Evolutionary conservation across 2,888 invertebrate species (phyloP).

Genomic region (Xestobium rufovillosum): DNA sequence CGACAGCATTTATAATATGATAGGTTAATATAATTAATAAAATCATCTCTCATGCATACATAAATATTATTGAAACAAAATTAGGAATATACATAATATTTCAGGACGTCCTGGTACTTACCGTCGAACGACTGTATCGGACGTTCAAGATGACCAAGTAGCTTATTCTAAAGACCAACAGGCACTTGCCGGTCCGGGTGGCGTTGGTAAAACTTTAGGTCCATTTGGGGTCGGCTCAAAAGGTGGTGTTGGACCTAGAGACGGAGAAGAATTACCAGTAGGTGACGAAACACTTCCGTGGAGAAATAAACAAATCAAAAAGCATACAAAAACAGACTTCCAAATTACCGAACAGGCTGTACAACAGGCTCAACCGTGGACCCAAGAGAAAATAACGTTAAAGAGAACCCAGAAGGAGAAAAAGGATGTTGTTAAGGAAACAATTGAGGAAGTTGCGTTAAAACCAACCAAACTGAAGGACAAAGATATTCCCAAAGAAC

Average conservation of each 20-base stretch:
- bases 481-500: constrained; percentile 34
- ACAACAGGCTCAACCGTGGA: constrained; percentile 49
- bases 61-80: constrained; percentile 9
- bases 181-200: constrained; percentile 32
- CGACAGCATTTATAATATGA: no score
- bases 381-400: constrained; percentile 54
- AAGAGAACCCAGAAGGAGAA: constrained; percentile 44
- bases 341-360: constrained; percentile 23
- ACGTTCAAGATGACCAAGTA: constrained; percentile 33
- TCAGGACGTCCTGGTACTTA: constrained; percentile 48
- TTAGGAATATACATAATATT: constrained; percentile 31
- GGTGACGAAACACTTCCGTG: constrained; percentile 52
- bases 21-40: no score
- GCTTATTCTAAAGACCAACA: constrained; percentile 26
- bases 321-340: constrained; percentile 14
- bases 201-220: constrained; percentile 33
- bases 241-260: constrained; percentile 34
- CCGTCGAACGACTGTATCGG: constrained; percentile 41
- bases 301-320: constrained; percentile 34
- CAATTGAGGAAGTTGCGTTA: constrained; percentile 45
- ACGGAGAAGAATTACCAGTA: constrained; percentile 44
- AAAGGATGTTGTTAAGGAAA: constrained; percentile 41
- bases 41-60: no score
- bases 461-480: constrained; percentile 49
- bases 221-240: constrained; percentile 33